phyloP scores from a whole-genome alignment of 2,888 invertebrate genomes.

The Bugula neritina region DNA sequence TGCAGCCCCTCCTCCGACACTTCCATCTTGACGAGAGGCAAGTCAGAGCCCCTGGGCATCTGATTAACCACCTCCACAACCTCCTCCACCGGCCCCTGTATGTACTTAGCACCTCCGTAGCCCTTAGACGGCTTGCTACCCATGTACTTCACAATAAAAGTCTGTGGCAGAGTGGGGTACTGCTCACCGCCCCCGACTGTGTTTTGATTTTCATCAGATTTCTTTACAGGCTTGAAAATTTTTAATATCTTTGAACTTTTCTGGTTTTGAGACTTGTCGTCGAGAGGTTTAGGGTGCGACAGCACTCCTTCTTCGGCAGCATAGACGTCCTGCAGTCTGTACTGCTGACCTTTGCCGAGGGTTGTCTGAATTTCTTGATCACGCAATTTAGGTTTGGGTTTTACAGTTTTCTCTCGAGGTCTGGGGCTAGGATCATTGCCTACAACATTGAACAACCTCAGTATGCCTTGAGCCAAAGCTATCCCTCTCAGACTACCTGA shows the following conservation, averaged over 20 bases:
- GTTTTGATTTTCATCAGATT: background rate
- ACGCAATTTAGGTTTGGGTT: background rate
- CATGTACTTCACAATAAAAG: conserved; percentile 51
- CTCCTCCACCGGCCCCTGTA: conserved; percentile 46
- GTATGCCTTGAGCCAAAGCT: too few species aligned
- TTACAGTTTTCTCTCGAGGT: background rate
- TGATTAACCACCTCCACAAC: conserved; percentile 42
- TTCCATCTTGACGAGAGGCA: conserved; percentile 46
- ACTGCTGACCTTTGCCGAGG: background rate
- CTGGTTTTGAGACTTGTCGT: background rate
- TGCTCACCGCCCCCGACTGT: background rate
- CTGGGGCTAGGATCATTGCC: conserved; percentile 7
- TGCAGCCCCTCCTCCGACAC: conserved; percentile 45
- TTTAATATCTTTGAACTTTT: conserved; percentile 1
- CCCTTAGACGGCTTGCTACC: conserved; percentile 44
- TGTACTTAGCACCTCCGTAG: conserved; percentile 46
- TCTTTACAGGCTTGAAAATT: background rate
- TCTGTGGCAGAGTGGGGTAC: conserved; percentile 42
- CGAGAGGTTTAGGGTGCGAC: background rate
- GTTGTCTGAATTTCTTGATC: conserved; percentile 14
- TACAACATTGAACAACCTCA: background rate
- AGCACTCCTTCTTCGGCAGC: conserved; percentile 17
- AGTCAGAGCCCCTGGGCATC: conserved; percentile 38
- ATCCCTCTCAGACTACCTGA: background rate
- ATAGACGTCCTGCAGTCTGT: background rate